These are phyloP conservation scores for Drosophila quadrilineata DNA, from an alignment of 1,140 invertebrate species.

Conservation along the genomic window DNA sequence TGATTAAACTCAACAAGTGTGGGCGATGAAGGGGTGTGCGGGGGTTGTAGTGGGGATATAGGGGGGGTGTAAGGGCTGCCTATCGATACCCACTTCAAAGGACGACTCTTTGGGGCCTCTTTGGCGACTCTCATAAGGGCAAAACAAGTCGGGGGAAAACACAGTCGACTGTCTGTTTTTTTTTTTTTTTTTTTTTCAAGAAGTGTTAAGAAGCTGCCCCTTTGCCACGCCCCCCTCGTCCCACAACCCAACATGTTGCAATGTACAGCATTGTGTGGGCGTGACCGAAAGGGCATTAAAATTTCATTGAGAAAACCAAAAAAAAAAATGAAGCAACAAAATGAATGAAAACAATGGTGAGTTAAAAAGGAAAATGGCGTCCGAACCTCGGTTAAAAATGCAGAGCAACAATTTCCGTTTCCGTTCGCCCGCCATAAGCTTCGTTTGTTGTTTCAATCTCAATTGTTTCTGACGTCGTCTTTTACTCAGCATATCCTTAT, in stretches of 20 bases:
- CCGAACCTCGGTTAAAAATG: constrained; percentile 74
- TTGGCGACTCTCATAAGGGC: constrained; percentile 34
- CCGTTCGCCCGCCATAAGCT: constrained; percentile 42
- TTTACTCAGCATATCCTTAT: constrained; percentile 22
- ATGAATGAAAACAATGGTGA: constrained; percentile 2
- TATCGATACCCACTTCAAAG: constrained; percentile 38
- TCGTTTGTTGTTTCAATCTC: constrained; percentile 43
- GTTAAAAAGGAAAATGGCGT: constrained; percentile 28
- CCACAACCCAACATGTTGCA: too few relatives aligned
- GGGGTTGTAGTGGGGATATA: too few relatives aligned
- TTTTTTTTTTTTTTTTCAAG: too few relatives aligned
- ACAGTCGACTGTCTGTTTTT: too few relatives aligned
- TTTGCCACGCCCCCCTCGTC: too few relatives aligned
- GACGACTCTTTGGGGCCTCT: too few relatives aligned
- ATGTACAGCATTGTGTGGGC: too few relatives aligned
- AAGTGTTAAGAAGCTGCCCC: too few relatives aligned
- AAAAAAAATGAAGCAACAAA: not conserved
- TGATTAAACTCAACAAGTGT: constrained; percentile 40
- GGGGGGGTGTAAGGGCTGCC: too few relatives aligned
- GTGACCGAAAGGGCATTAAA: constrained; percentile 53
- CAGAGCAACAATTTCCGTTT: constrained; percentile 77
- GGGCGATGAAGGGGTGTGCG: not conserved
- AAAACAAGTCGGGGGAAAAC: too few relatives aligned
- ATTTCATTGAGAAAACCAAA: constrained; percentile 52
- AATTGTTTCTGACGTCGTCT: constrained; percentile 49